A percentile compares a stretch with the other conserved stretches of the same genome.
Evolutionary conservation across 2,888 invertebrate species (phyloP).

Genomic region (Drosophila gaucha): DNA sequence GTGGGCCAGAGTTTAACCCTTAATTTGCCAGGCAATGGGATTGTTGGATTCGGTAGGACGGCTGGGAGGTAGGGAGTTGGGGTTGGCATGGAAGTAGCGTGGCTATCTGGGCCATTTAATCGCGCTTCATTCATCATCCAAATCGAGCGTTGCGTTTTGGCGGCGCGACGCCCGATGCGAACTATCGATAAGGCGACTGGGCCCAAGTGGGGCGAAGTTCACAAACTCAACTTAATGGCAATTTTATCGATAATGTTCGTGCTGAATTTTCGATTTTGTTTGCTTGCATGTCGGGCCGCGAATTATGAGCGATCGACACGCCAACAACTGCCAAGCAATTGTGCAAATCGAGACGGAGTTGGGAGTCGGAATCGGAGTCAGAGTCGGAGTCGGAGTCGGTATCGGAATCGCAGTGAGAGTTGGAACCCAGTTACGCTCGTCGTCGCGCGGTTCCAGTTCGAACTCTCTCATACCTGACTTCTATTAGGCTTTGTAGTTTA

Average conservation of each 20-base stretch:
- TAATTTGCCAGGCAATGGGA: slow-evolving; percentile 30
- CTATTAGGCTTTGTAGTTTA: slow-evolving; percentile 71
- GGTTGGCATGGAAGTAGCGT: slow-evolving; percentile 32
- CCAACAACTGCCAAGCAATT: slow-evolving; percentile 72
- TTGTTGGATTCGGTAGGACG: not conserved
- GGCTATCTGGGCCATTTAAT: slow-evolving; percentile 70
- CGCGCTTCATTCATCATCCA: slow-evolving; percentile 77
- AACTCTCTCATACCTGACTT: slow-evolving; percentile 25
- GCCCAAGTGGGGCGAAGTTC: slow-evolving; percentile 33
- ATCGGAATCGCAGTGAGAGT: slow-evolving; percentile 13
- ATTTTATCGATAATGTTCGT: slow-evolving; percentile 83
- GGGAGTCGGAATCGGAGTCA: slow-evolving; percentile 8
- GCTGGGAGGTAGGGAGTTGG: not conserved
- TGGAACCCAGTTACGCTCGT: slow-evolving; percentile 10
- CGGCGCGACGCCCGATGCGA: slow-evolving; percentile 63
- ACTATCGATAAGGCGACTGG: slow-evolving; percentile 78
- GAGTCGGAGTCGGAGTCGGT: not conserved
- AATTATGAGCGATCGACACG: slow-evolving; percentile 81
- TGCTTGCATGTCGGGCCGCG: slow-evolving; percentile 72
- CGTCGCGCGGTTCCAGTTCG: slow-evolving; percentile 21
- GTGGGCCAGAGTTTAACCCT: slow-evolving; percentile 41
- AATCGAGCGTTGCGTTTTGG: slow-evolving; percentile 74
- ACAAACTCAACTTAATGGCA: slow-evolving; percentile 76
- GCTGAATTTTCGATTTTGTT: slow-evolving; percentile 80
- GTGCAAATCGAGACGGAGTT: slow-evolving; percentile 62